Evolutionary conservation across 2,113 vertebrate species (phyloP).

Genomic region (Atractosteus spatula): DNA sequence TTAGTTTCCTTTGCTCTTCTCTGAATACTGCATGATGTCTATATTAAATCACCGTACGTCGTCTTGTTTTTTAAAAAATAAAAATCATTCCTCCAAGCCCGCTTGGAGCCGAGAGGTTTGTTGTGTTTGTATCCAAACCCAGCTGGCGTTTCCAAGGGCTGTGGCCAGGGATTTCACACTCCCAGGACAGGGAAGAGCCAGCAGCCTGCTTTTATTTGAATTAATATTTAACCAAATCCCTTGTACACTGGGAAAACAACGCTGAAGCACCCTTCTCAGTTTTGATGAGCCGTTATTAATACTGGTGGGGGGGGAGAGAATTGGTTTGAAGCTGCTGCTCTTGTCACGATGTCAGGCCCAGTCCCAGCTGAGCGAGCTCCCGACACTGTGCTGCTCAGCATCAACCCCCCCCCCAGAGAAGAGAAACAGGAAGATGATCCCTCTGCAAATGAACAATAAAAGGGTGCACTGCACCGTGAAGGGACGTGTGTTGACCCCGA

Average conservation of each 20-base stretch:
- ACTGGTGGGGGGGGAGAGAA: slow-evolving; percentile 1
- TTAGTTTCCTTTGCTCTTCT: slow-evolving; percentile 13
- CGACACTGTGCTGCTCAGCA: no score
- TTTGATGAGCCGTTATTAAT: slow-evolving; percentile 24
- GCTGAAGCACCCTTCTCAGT: slow-evolving; percentile 15
- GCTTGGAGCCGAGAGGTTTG: slow-evolving; percentile 6
- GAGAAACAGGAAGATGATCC: no score
- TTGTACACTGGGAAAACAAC: slow-evolving; percentile 23
- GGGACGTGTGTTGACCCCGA: no score
- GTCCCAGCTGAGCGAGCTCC: no score
- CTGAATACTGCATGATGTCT: slow-evolving; percentile 17
- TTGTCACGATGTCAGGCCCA: no score
- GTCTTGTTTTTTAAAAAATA: neutral
- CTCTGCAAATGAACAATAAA: no score
- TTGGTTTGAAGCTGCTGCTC: no score
- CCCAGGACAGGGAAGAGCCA: slow-evolving; percentile 2
- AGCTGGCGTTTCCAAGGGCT: slow-evolving; percentile 4
- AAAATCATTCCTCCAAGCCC: slow-evolving; percentile 9
- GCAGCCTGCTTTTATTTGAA: slow-evolving; percentile 4
- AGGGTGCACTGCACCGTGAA: no score
- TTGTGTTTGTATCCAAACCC: slow-evolving; percentile 1
- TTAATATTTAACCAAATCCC: slow-evolving; percentile 31
- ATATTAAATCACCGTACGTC: slow-evolving; percentile 16
- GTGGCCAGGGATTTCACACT: slow-evolving; percentile 17
- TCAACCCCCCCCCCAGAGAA: no score